Evolutionary conservation across 2,113 vertebrate genomes (phyloP).

Genomic region (Odontophorus gujanensis): DNA sequence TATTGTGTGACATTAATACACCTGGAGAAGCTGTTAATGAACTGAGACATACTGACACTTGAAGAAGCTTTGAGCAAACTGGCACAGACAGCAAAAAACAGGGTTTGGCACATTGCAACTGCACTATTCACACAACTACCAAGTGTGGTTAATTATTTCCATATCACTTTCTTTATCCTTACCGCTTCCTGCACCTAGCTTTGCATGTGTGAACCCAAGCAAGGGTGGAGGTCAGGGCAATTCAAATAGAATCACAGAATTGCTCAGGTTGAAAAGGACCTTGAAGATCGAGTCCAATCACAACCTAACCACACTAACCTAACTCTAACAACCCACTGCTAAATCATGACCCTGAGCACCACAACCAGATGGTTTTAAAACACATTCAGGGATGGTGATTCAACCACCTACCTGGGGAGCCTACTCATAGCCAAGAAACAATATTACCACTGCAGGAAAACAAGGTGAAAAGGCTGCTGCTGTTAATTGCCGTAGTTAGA

Average conservation of each 20-base stretch:
- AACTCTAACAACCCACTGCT: too few relatives aligned
- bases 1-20: background rate
- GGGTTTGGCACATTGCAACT: background rate
- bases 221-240: background rate
- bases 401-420: too few relatives aligned
- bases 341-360: too few relatives aligned
- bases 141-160: background rate
- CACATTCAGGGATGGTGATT: too few relatives aligned
- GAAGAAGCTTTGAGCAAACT: background rate
- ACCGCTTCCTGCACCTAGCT: background rate
- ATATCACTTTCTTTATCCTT: background rate
- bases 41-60: background rate
- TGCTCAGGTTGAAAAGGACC: too few relatives aligned
- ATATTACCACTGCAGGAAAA: background rate
- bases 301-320: too few relatives aligned
- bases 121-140: background rate
- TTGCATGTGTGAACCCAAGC: background rate
- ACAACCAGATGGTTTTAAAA: too few relatives aligned
- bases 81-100: background rate
- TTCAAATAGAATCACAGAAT: background rate
- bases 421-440: background rate
- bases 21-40: background rate
- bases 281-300: too few relatives aligned
- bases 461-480: background rate
- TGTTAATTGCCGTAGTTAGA: background rate